These are phyloP conservation scores for Drosophila murphyi DNA, from an alignment of 1,140 invertebrate species.

Conservation along the genomic window DNA sequence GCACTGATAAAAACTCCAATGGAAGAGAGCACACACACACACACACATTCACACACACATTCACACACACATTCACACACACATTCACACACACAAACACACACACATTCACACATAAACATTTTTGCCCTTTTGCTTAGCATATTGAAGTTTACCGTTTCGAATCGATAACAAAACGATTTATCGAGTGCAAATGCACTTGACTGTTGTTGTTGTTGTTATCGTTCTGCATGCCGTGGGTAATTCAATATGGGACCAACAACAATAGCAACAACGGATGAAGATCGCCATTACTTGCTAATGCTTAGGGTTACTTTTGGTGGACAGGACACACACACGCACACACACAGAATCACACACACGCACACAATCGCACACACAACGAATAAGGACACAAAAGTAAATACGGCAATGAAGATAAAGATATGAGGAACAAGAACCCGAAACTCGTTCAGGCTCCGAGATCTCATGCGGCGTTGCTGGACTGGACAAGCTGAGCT, in stretches of 20 bases:
- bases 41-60: too few species aligned
- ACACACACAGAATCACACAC: background rate
- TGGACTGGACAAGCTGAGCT: slow-evolving; percentile 26
- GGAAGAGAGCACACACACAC: background rate
- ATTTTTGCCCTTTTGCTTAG: background rate
- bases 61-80: background rate
- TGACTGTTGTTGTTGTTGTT: slow-evolving; percentile 31
- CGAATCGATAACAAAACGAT: slow-evolving; percentile 25
- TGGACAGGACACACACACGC: slow-evolving; percentile 44
- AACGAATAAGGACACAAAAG: slow-evolving; percentile 79
- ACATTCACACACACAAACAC: background rate
- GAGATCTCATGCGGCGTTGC: slow-evolving; percentile 31
- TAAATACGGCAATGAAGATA: slow-evolving; percentile 44
- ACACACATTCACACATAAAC: too few species aligned
- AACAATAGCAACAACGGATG: slow-evolving; percentile 16
- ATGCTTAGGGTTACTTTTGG: slow-evolving; percentile 53
- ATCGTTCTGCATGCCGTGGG: slow-evolving; percentile 13
- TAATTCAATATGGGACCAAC: slow-evolving; percentile 33
- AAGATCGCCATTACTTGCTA: slow-evolving; percentile 36
- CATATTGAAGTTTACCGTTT: too few species aligned
- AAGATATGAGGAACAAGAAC: slow-evolving; percentile 26
- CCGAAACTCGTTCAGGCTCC: slow-evolving; percentile 57
- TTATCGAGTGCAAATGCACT: slow-evolving; percentile 42
- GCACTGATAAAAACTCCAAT: slow-evolving; percentile 14
- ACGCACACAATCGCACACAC: slow-evolving; percentile 26